Evolutionary conservation across 2,797 vertebrate species (phyloP).

Genomic region (Coranthus polyacanthus): DNA sequence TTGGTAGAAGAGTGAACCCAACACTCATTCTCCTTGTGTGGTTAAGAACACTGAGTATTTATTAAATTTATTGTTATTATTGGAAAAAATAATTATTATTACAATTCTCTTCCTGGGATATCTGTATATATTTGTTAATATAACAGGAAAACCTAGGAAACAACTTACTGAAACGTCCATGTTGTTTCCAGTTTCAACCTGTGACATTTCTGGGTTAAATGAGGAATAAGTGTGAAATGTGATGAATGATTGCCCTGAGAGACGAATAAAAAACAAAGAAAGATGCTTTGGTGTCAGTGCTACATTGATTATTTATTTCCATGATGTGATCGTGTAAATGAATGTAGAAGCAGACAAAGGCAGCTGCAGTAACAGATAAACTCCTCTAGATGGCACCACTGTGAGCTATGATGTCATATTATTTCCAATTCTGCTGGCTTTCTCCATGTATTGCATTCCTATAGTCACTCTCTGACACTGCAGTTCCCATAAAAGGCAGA

Average conservation of each 20-base stretch:
- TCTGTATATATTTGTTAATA: slow-evolving; percentile 86
- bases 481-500: slow-evolving; percentile 36
- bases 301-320: slow-evolving; percentile 8
- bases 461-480: slow-evolving; percentile 55
- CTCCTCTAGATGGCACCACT: slow-evolving; percentile 76
- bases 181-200: slow-evolving; percentile 65
- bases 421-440: slow-evolving; percentile 50
- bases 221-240: slow-evolving; percentile 69
- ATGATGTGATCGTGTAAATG: not conserved
- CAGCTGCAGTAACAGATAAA: slow-evolving; percentile 43
- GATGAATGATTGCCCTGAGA: slow-evolving; percentile 70
- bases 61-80: slow-evolving; percentile 87
- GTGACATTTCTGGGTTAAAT: slow-evolving; percentile 67
- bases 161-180: slow-evolving; percentile 61
- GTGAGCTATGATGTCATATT: slow-evolving; percentile 74
- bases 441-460: slow-evolving; percentile 54
- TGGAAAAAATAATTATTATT: slow-evolving; percentile 74
- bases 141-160: slow-evolving; percentile 66
- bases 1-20: slow-evolving; percentile 71
- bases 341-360: slow-evolving; percentile 52
- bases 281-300: slow-evolving; percentile 40
- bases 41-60: slow-evolving; percentile 87
- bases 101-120: slow-evolving; percentile 71
- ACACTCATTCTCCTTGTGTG: slow-evolving; percentile 78
- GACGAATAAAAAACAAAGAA: slow-evolving; percentile 72